Percentiles rank a stretch among this genome's conserved stretches.
Evolutionary conservation across 2,113 vertebrate genomes (phyloP).

Genomic region (Macaca fascicularis): DNA sequence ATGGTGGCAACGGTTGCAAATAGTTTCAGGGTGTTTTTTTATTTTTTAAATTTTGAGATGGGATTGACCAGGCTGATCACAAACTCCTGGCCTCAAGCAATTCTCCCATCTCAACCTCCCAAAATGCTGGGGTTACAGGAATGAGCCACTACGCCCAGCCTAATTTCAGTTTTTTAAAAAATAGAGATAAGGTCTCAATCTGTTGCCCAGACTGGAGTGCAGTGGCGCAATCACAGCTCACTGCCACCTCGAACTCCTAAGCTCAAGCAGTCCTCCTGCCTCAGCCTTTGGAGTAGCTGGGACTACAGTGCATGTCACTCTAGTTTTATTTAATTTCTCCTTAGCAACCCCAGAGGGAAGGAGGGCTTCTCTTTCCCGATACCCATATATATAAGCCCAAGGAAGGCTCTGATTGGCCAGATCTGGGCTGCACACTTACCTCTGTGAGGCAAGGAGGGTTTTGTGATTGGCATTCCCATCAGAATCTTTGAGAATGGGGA

Average conservation of each 20-base stretch:
- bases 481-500: background rate
- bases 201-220: too few relatives aligned
- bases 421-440: background rate
- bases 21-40: background rate
- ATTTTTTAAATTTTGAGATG: background rate
- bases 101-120: background rate
- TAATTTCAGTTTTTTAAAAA: too few relatives aligned
- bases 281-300: too few relatives aligned
- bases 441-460: background rate
- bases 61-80: background rate
- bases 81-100: background rate
- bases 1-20: background rate
- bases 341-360: background rate
- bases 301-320: too few relatives aligned
- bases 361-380: background rate
- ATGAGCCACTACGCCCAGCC: background rate
- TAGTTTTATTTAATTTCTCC: constrained; percentile 27
- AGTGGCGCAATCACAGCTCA: too few relatives aligned
- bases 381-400: background rate
- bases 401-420: background rate
- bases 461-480: background rate
- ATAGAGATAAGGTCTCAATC: too few relatives aligned
- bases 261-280: too few relatives aligned
- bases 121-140: background rate
- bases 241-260: too few relatives aligned